These are phyloP conservation scores for Acanthurus tractus DNA, from an alignment of 2,797 vertebrate species.

Conservation along the genomic window DNA sequence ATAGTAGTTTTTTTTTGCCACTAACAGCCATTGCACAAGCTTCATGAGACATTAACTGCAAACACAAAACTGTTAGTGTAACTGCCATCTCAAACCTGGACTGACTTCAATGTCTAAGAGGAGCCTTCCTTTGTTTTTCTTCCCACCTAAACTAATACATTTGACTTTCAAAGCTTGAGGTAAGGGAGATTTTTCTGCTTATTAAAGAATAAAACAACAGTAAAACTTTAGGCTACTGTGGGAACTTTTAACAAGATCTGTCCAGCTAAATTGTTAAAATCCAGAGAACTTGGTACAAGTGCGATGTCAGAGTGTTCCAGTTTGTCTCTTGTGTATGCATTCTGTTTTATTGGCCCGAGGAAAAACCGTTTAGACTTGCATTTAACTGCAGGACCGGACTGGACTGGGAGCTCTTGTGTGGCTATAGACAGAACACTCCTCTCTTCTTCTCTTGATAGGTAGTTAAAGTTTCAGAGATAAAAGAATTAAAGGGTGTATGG, in stretches of 20 bases:
- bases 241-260: not conserved
- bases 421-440: no score
- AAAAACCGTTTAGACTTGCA: not conserved
- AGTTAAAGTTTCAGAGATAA: not conserved
- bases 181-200: not conserved
- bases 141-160: not conserved
- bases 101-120: not conserved
- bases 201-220: not conserved
- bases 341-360: not conserved
- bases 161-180: not conserved
- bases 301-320: not conserved
- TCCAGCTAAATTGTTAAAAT: not conserved
- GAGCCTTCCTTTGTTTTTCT: not conserved
- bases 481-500: not conserved
- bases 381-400: not conserved
- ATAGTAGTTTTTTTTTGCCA: not conserved
- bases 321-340: not conserved
- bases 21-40: not conserved
- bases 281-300: not conserved
- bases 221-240: not conserved
- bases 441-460: not conserved
- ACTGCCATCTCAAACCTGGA: not conserved
- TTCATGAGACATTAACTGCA: not conserved
- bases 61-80: not conserved
- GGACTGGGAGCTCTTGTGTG: not conserved